A percentile compares a stretch with the other conserved stretches of the same genome.
Conservation (phyloP, 2,888 invertebrate species). For the Synanthedon myopaeformis region DNA sequence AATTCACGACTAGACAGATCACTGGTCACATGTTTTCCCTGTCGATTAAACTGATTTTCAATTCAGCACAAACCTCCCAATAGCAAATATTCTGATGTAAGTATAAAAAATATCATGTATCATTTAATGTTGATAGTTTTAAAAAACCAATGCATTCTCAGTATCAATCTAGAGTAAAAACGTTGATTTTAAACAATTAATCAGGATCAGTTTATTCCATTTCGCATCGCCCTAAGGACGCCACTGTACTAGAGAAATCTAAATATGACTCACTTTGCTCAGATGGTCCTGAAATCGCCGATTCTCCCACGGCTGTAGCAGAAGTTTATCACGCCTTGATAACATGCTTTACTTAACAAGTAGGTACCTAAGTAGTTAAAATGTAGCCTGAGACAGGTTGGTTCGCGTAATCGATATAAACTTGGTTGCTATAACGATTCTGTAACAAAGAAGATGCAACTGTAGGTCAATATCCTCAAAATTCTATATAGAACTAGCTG, state of each 20-base stretch:
- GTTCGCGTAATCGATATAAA: too few relatives aligned
- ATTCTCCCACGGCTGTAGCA: constrained; percentile 78
- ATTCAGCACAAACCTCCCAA: constrained; percentile 3
- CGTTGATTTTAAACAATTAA: constrained; percentile 4
- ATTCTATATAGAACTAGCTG: too few relatives aligned
- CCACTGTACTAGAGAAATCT: not conserved
- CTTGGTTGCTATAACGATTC: too few relatives aligned
- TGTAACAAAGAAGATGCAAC: too few relatives aligned
- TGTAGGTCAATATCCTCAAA: too few relatives aligned
- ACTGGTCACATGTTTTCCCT: constrained; percentile 8
- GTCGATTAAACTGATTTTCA: constrained; percentile 5
- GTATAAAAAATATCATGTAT: constrained; percentile 7
- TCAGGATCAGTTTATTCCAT: not conserved
- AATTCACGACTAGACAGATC: constrained; percentile 6
- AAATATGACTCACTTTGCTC: constrained; percentile 63
- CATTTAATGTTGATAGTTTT: constrained; percentile 6
- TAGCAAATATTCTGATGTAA: constrained; percentile 1
- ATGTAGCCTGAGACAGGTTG: too few relatives aligned
- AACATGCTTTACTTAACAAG: constrained; percentile 57
- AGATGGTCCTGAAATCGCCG: constrained; percentile 77
- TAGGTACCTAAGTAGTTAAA: too few relatives aligned
- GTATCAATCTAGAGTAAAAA: constrained; percentile 7
- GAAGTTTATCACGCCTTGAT: constrained; percentile 77
- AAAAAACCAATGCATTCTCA: constrained; percentile 5
- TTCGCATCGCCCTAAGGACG: too few relatives aligned